Evolutionary conservation across 2,797 vertebrate genomes (phyloP), one percentile per base, ranked within the genome.

Genomic region (Molothrus aeneus): DNA sequence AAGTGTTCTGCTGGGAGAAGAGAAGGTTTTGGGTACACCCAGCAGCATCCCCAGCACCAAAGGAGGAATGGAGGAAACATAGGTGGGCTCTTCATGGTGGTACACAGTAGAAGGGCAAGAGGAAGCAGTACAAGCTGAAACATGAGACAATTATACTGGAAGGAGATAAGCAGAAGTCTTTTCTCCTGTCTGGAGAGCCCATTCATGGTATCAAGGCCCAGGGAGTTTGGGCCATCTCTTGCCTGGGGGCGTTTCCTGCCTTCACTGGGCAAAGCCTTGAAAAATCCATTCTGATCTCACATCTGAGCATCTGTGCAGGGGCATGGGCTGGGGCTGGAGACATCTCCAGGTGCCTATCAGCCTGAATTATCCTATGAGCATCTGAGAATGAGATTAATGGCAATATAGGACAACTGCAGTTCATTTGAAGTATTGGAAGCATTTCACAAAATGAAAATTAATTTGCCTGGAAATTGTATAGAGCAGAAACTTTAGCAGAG

Each of bases 211-310:
- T 25, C 48, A 81, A 56, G 26, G 6, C 20, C 19, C 4, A 63
- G 12, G 6, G 24, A 47, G 5, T 47, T 8, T 36, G 10, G 9
- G 2, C 10, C 14, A 26, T 29, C 6, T 45, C n/a, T 77, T 59
- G 2, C 7, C 18, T 53, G 10, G 1, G 2, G 4, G 4, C 1
- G 0, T 28, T 57, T 82, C 14, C 11, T 83, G 31, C 3, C 26
- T 48, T 60, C 18, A 2, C 7, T 48, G 21, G 2, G 3, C 28
- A 21, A 73, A 69, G 16, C 10, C 15, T 60, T 74, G 40, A 43
- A 29, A 28, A 82, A 24, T 7, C 7, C 24, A 14, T 43, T 24
- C 13, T 42, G 34, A 59, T 8, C 6, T 34, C 16, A 28, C 2
- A 25, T 32, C 9, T 69, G 38, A 59, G 13, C 11, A 10, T 32